These are phyloP conservation scores for Syngnathus acus DNA, from an alignment of 2,797 vertebrate species.

Conservation along the genomic window DNA sequence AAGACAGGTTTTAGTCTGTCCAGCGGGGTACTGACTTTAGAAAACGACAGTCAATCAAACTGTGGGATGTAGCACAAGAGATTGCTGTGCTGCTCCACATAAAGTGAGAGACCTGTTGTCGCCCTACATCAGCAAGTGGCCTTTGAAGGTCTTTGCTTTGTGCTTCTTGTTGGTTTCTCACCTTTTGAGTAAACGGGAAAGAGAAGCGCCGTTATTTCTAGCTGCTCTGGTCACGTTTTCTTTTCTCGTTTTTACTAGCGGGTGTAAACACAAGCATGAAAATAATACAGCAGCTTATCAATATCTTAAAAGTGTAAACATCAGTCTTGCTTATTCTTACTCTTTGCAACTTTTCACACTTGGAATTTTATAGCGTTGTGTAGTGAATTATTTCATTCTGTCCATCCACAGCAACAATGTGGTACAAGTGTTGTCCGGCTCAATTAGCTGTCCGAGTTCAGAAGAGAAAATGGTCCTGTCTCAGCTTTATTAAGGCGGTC, in stretches of 20 bases:
- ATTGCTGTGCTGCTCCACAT: not conserved
- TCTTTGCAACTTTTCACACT: constrained; percentile 22
- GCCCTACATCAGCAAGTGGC: not conserved
- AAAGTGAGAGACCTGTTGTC: constrained; percentile 2
- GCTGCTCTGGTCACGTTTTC: not conserved
- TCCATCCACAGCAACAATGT: constrained; percentile 38
- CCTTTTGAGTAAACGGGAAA: not conserved
- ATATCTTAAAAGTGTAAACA: not conserved
- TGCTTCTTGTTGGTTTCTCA: not conserved
- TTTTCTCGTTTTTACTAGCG: not conserved
- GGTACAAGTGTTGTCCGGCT: constrained; percentile 17
- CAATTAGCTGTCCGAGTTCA: constrained; percentile 32
- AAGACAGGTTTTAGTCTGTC: not conserved
- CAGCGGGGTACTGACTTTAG: constrained; percentile 2
- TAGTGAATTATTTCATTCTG: constrained; percentile 46
- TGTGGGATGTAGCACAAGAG: not conserved
- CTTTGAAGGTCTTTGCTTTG: not conserved
- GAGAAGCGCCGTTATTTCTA: not conserved
- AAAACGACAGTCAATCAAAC: constrained; percentile 7
- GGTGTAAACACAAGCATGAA: not conserved
- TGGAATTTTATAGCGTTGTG: constrained; percentile 30
- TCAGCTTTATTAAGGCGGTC: constrained; percentile 53
- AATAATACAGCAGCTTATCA: not conserved
- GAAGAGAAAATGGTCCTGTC: constrained; percentile 61
- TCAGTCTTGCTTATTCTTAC: constrained; percentile 4